Percentiles rank a stretch among this genome's conserved stretches.
Evolutionary conservation across 2,113 vertebrate genomes (phyloP).

Genomic region (Dipodomys ordii): DNA sequence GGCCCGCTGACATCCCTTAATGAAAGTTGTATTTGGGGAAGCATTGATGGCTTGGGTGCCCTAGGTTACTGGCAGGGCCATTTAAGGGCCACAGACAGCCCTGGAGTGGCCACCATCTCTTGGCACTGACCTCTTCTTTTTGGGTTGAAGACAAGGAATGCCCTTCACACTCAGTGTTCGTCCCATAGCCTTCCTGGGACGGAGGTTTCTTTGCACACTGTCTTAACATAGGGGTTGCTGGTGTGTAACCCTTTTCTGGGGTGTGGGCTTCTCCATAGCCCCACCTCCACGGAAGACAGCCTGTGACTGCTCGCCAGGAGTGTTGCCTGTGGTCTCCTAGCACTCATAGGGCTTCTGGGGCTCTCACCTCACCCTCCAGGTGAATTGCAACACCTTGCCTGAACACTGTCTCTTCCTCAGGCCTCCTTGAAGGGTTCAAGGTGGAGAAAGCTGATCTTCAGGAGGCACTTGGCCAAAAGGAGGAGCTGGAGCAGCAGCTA

Average conservation of each 20-base stretch:
- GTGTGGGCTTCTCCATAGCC: not conserved
- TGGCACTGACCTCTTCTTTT: not conserved
- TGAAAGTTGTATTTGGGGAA: not conserved
- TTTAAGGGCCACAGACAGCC: not conserved
- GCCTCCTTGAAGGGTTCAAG: constrained; percentile 93
- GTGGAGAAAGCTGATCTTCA: constrained; percentile 92
- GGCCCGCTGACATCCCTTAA: too few species aligned
- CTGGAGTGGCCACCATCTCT: not conserved
- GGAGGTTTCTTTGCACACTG: too few species aligned
- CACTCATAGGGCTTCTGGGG: not conserved
- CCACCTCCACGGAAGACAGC: not conserved
- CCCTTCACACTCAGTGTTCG: not conserved
- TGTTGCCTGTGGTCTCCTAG: too few species aligned
- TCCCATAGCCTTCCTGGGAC: not conserved
- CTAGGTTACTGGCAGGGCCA: not conserved
- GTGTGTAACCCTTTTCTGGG: not conserved
- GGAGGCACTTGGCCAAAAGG: constrained; percentile 91
- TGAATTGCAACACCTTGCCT: not conserved
- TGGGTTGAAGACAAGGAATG: not conserved
- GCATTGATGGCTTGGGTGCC: too few species aligned
- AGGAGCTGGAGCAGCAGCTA: constrained; percentile 89
- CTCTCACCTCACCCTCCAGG: not conserved
- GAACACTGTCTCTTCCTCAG: constrained; percentile 76
- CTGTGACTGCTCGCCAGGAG: fast-evolving
- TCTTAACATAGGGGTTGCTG: not conserved